A percentile compares a stretch with the other conserved stretches of the same genome.
Evolutionary conservation across 2,797 vertebrate genomes (phyloP).

Genomic region (Cheracebus regulus): DNA sequence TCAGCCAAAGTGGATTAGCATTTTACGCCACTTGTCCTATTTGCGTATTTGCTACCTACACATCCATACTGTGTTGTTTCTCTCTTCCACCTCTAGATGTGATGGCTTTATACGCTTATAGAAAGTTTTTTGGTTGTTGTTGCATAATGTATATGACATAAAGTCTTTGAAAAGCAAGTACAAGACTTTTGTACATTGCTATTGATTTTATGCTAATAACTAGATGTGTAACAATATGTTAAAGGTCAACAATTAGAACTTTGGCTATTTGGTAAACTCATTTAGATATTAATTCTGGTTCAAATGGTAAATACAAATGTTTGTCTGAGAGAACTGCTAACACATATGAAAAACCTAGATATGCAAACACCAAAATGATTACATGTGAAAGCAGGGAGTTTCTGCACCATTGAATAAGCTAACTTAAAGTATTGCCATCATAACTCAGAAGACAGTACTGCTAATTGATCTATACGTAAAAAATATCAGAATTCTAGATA

Average conservation of each 20-base stretch:
- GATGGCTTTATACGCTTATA: not conserved
- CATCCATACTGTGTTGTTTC: not conserved
- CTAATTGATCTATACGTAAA: slow-evolving; percentile 44
- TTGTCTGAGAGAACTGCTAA: not conserved
- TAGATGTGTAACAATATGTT: not conserved
- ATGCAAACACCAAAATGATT: slow-evolving; percentile 37
- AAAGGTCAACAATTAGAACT: not conserved
- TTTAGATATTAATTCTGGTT: not conserved
- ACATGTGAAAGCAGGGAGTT: slow-evolving; percentile 15
- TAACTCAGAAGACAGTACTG: slow-evolving; percentile 44
- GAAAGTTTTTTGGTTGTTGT: not conserved
- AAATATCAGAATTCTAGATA: slow-evolving; percentile 58
- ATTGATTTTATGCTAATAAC: not conserved
- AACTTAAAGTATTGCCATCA: slow-evolving; percentile 33
- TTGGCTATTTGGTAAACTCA: not conserved
- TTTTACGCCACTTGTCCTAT: not conserved
- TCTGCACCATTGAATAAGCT: slow-evolving; percentile 45
- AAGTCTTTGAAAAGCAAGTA: not conserved
- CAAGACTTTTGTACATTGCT: not conserved
- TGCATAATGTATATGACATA: not conserved
- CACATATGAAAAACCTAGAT: not conserved
- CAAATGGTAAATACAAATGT: not conserved
- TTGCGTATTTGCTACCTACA: not conserved
- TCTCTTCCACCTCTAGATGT: not conserved
- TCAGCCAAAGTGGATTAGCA: slow-evolving; percentile 9